Base-by-base conservation (phyloP, 2,113 vertebrate species). In the Rhinoderma darwinii region DNA sequence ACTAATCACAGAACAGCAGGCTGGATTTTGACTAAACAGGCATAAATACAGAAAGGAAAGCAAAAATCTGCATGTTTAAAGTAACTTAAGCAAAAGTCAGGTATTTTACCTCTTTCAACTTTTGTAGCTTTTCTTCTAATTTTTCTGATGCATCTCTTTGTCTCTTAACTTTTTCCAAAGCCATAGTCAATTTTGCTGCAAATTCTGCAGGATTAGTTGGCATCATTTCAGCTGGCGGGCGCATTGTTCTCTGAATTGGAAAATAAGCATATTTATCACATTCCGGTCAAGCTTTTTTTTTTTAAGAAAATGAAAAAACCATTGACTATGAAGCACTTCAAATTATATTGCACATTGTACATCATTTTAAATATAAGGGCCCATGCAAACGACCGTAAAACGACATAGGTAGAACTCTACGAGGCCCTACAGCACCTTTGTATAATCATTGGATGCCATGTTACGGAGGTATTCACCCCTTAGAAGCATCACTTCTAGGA, bases 141-240 rank as follows among this genome's bases (percentile, higher is more conserved):
- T 74, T 82, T 68, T 87, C 86, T 75, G 82, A 68, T 4, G 86
- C 86, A 0, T 87, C 86, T 32, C 86, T 87, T 37, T 87, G 78
- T 43, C 82, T 82, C 50, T 87, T 87, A 4, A 82, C 86, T 35
- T 50, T 82, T 43, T 87, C 86, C 54, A 87, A 87, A 74, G 86
- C 86, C 18, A 75, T 5, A 5, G 68, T 87, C 30, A 87, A 41
- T 82, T 82, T 87, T n/a, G 86, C 86, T 3, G 86, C 86, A 82
- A 87, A 87, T 47, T 87, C 86, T 63, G 86, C 86, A 18, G 86
- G 86, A 30, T 47, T 87, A 0, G n/a, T 37, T 32, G 86, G 86
- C 78, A 82, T 32, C 86, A 87, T 87, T 70, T 87, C 86, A 63
- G 79, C 68, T 50, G 86, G 86, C 27, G 86, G 86, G 27, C 86